Evolutionary conservation across 2,888 invertebrate species (phyloP), one percentile per base, ranked within the genome.

Genomic region (Tholera decimalis): DNA sequence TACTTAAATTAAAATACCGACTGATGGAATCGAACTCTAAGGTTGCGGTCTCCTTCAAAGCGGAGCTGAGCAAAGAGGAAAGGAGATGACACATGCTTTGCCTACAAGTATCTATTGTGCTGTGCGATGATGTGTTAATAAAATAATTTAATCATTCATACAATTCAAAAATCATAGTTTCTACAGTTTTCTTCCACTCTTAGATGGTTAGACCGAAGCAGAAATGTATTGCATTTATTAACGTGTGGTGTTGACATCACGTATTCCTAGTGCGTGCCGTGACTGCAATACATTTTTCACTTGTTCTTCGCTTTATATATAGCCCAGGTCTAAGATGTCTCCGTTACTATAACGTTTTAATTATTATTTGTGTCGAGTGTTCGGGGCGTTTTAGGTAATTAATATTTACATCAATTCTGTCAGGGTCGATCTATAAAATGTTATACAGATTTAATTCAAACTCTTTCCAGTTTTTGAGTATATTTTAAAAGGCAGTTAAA

Each of bases 1-100:
- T 93, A 89, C 90, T 90, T 91, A 91, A 93, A 93, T 94, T 93
- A 93, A 91, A 91, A 85, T 83, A 86, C 84, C 73, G 82, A 82
- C 76, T 84, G 85, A 86, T 87, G 78, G 80, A 85, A 89, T 90
- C 81, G 85, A 88, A 80, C 79, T 76, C 66, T 24, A 24, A 68
- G 60, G 6, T 15, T 2, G n/a, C 28, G 2, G 2, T 18, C 18
- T 18, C 28, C 18, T 28, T 1, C 18, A 28, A 28, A 28, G 11
- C 6, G 28, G 46, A 11, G 11, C 8, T 28, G 46, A 9, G 8
- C 24, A 24, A 26, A 46, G n/a, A 0, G 9, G 9, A 46, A 0
- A 9, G n/a, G 9, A 9, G 9, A 2, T 8, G 7, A 39, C 3
- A 39, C n/a, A n/a, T n/a, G n/a, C n/a, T n/a, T n/a, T n/a, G n/a